These are phyloP conservation scores for Myiozetetes cayanensis DNA, from an alignment of 2,113 vertebrate species.

Conservation along the genomic window DNA sequence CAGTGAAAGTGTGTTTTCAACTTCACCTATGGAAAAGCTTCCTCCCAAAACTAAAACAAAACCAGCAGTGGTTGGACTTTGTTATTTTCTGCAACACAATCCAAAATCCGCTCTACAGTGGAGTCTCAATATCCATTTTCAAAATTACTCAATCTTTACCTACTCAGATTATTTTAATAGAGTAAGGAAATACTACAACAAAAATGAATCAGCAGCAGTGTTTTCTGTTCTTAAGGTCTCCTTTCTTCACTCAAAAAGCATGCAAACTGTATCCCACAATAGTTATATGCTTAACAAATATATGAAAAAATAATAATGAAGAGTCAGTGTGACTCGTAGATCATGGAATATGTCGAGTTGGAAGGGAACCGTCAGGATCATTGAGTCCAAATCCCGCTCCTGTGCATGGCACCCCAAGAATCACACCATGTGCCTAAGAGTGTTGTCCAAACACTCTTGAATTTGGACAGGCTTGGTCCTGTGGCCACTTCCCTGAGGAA, in stretches of 20 bases:
- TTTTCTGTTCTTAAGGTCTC: background rate
- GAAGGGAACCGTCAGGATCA: background rate
- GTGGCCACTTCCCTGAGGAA: background rate
- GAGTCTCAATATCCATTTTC: background rate
- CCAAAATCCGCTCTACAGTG: background rate
- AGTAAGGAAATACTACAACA: background rate
- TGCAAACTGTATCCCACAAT: background rate
- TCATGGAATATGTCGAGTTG: background rate
- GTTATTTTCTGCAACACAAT: constrained; percentile 13
- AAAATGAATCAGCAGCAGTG: background rate
- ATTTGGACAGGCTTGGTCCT: background rate
- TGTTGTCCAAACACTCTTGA: background rate
- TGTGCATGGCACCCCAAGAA: background rate
- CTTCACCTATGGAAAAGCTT: background rate
- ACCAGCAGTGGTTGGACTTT: background rate
- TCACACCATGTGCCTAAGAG: background rate
- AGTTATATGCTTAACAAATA: background rate
- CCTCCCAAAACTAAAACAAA: background rate
- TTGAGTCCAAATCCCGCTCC: background rate
- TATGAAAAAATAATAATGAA: background rate
- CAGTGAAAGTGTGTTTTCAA: background rate
- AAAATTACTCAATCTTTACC: background rate
- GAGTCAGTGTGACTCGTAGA: accelerated
- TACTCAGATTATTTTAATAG: background rate
- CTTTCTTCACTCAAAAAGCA: background rate